A percentile compares a stretch with the other conserved stretches of the same genome.
These are phyloP conservation scores for Umimayanthus chanpuru DNA, from an alignment of 92 coral and sea anemone genomes.

Conservation along the genomic window DNA sequence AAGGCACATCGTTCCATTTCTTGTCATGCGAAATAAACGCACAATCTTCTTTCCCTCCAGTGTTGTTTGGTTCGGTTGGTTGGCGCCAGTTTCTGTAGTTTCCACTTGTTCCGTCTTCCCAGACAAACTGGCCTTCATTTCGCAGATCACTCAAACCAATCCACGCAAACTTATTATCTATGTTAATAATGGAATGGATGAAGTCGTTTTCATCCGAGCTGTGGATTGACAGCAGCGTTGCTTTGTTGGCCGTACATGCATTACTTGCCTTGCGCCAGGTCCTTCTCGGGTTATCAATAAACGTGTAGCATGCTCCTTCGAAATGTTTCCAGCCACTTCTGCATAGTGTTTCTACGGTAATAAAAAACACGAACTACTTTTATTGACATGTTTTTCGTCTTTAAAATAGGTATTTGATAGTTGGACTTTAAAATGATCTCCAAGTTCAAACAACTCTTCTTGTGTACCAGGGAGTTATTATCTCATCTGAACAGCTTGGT, in stretches of 20 bases:
- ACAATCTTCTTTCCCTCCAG: slow-evolving; percentile 7
- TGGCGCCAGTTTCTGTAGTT: slow-evolving; percentile 8
- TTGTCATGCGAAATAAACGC: not conserved
- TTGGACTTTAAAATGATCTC: no score
- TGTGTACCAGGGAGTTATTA: no score
- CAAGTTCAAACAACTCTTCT: no score
- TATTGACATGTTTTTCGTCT: no score
- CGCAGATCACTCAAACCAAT: not conserved
- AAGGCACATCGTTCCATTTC: slow-evolving; percentile 25
- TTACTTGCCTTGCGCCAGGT: not conserved
- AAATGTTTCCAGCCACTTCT: not conserved
- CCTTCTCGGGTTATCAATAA: not conserved
- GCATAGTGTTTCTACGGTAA: not conserved
- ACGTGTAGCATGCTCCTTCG: slow-evolving; percentile 1
- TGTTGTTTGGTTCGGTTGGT: not conserved
- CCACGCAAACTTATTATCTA: not conserved
- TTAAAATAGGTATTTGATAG: no score
- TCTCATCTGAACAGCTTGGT: no score
- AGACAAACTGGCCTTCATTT: slow-evolving; percentile 16
- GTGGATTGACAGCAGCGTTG: slow-evolving; percentile 1
- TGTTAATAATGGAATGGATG: not conserved
- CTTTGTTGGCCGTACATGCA: not conserved
- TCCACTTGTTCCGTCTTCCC: slow-evolving; percentile 8
- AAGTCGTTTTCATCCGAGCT: slow-evolving; percentile 1
- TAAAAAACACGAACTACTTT: not conserved